phyloP scores from a whole-genome alignment of 2,797 vertebrate genomes.

The Centropyge bicolor region DNA sequence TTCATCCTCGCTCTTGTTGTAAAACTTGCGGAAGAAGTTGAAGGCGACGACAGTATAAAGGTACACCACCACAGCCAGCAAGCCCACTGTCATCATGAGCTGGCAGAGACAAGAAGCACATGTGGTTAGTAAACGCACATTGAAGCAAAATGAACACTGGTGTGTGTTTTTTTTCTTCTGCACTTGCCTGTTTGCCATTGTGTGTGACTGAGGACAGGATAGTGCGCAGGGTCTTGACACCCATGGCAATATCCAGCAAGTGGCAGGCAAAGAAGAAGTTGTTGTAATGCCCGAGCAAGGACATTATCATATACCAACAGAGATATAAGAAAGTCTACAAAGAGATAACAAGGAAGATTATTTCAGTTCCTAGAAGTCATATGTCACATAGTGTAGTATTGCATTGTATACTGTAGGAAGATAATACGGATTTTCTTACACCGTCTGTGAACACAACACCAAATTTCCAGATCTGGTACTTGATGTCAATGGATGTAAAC shows the following conservation, averaged over 20 bases:
- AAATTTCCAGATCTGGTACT: conserved; percentile 97
- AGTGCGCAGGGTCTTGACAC: conserved; percentile 94
- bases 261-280: conserved; percentile 97
- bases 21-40: conserved; percentile 98
- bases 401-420: not conserved
- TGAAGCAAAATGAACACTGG: not conserved
- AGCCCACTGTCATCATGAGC: conserved; percentile 95
- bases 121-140: conserved; percentile 13
- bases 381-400: not conserved
- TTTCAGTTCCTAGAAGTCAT: not conserved
- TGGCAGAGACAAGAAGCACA: conserved; percentile 53
- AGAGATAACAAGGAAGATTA: not conserved
- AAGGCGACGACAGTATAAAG: conserved; percentile 96
- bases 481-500: conserved; percentile 91
- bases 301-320: conserved; percentile 95
- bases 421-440: conserved; percentile 81
- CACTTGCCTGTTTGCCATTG: conserved; percentile 93
- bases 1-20: conserved; percentile 96
- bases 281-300: conserved; percentile 95
- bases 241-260: conserved; percentile 96
- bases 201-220: conserved; percentile 97
- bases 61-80: conserved; percentile 94
- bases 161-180: not conserved
- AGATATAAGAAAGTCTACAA: conserved; percentile 94
- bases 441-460: conserved; percentile 96